Conservation (phyloP, 2,113 vertebrate species). For the Donacobius atricapilla region DNA sequence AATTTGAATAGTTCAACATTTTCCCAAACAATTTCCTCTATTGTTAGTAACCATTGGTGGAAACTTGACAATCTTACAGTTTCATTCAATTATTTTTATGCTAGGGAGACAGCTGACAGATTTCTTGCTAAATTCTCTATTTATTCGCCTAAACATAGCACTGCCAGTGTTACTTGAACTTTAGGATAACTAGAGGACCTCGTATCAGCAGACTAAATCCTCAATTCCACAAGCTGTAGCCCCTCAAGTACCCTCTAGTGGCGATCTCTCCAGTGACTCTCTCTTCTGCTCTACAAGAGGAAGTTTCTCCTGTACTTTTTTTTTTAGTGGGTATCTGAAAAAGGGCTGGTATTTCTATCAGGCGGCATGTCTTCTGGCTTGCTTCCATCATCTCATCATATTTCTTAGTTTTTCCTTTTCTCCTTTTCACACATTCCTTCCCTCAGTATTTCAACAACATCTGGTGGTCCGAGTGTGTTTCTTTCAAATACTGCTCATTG, state of each 20-base stretch:
- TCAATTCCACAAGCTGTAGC: neutral
- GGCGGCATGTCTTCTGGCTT: neutral
- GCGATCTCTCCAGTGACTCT: neutral
- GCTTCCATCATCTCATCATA: neutral
- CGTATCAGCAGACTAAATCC: neutral
- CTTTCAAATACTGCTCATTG: neutral
- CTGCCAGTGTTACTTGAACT: neutral
- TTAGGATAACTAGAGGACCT: neutral
- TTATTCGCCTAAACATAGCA: neutral
- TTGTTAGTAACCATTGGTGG: neutral
- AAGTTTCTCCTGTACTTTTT: neutral
- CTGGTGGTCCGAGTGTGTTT: neutral
- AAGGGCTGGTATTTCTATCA: neutral
- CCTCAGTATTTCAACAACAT: neutral
- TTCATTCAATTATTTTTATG: slow-evolving; percentile 2
- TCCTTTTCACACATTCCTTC: neutral
- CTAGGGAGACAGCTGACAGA: slow-evolving; percentile 14
- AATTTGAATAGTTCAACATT: neutral
- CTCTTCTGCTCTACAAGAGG: neutral
- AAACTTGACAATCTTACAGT: slow-evolving; percentile 7
- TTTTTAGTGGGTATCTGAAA: neutral
- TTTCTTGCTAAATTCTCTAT: slow-evolving; percentile 15
- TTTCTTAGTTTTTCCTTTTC: neutral
- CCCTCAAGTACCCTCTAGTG: neutral
- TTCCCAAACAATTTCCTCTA: slow-evolving; percentile 2